phyloP scores from a whole-genome alignment of 2,113 vertebrate species.

The Acanthisitta chloris region DNA sequence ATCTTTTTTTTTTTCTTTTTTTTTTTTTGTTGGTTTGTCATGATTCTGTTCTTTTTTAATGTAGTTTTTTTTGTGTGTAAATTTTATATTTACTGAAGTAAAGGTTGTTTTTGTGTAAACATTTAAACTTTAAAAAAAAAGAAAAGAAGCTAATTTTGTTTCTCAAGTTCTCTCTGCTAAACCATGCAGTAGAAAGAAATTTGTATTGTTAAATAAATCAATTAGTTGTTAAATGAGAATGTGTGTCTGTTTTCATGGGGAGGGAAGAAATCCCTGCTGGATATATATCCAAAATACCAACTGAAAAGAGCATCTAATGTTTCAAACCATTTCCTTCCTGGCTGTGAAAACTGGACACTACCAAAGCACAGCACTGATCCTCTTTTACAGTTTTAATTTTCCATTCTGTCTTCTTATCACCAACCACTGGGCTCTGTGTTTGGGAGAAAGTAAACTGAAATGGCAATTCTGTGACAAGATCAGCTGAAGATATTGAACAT shows the following conservation, averaged over 20 bases:
- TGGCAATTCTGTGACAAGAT: neutral
- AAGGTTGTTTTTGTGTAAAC: conserved; percentile 72
- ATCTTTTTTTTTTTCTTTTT: neutral
- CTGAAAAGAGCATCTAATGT: neutral
- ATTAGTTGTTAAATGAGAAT: conserved; percentile 73
- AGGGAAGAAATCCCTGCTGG: neutral
- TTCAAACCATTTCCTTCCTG: neutral
- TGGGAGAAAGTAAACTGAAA: neutral
- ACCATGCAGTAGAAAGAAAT: conserved; percentile 72
- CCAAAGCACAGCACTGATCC: neutral
- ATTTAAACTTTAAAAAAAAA: conserved; percentile 69
- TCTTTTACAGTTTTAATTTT: neutral
- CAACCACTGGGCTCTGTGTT: neutral
- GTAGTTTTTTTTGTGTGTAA: conserved; percentile 69
- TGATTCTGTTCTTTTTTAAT: conserved; percentile 67
- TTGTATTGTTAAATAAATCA: conserved; percentile 77
- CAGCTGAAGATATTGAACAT: neutral
- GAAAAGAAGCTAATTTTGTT: conserved; percentile 69
- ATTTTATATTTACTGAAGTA: conserved; percentile 76
- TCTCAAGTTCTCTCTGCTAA: conserved; percentile 72
- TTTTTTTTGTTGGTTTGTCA: conserved; percentile 48
- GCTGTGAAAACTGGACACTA: neutral
- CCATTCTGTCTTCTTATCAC: neutral
- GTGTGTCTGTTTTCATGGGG: conserved; percentile 62
- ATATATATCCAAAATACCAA: neutral